Percentiles rank a stretch among this genome's conserved stretches.
Conservation (phyloP, 1,140 invertebrate genomes). For the Aphis gossypii region DNA sequence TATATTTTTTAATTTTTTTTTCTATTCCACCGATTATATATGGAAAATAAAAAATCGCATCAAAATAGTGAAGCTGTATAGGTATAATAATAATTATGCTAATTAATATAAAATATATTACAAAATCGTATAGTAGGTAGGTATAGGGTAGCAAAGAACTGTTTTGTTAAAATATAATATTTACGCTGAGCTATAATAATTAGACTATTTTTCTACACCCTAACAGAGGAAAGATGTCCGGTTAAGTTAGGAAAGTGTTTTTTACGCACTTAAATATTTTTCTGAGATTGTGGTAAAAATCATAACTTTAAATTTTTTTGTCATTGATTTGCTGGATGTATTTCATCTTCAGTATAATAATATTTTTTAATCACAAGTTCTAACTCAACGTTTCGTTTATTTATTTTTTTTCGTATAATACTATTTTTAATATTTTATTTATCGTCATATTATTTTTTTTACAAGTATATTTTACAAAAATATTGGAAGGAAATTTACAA, state of each 20-base stretch:
- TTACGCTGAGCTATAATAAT: neutral
- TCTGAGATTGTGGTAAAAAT: neutral
- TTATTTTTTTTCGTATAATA: no score
- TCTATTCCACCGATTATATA: neutral
- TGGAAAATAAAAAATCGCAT: neutral
- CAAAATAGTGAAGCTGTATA: neutral
- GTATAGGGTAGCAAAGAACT: neutral
- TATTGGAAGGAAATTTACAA: no score
- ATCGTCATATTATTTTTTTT: no score
- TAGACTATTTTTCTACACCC: neutral
- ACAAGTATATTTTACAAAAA: no score
- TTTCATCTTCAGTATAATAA: neutral
- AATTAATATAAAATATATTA: neutral
- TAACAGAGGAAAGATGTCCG: neutral
- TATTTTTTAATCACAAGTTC: neutral
- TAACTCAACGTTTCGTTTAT: neutral
- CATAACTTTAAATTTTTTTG: neutral
- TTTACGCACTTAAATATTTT: neutral
- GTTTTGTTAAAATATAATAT: neutral
- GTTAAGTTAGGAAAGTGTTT: neutral
- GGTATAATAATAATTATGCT: neutral
- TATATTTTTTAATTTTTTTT: neutral
- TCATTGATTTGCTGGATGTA: neutral
- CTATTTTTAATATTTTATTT: no score
- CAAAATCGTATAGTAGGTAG: neutral